Base-by-base conservation (phyloP, 2,797 vertebrate species). In the Carapus acus region DNA sequence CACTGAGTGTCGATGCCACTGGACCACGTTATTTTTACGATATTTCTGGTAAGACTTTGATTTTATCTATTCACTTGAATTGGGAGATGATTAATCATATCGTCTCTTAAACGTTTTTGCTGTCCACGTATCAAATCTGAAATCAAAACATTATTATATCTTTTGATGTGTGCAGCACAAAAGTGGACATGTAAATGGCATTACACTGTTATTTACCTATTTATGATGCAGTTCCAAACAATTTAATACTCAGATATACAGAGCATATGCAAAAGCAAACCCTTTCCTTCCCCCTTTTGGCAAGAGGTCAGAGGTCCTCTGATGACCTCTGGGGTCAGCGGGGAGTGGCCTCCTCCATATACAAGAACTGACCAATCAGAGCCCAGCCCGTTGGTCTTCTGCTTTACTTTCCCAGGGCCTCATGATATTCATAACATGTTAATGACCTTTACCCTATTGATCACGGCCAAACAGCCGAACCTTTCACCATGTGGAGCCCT, bases 401-500 rank as follows among this genome's bases (percentile, higher is more conserved):
- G 44, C 56, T 69, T 67, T 42, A 60, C 74, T 82, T 86, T 88
- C 81, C 80, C 84, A 86, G 62, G 77, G 67, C 73, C 82, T 67
- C 16, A 9, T 61, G 60, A 73, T 83, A 83, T 88, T 88, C 82
- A 85, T 73, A 78, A 78, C 76, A 88, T 86, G 81, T 71, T 87
- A 87, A 88, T 86, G 78, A 83, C 82, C 81, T 77, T 83, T 76
- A 81, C 67, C 71, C 63, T 79, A 86, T 84, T 81, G 85, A 85
- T 85, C 71, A 59, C 47, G 62, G 43, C 69, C 76, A 40, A 65
- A 58, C 65, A 70, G 57, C 72, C 52, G 62, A 64, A 76, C 76
- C 70, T 59, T 73, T 34, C 40, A 73, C 70, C 77, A 66, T 74
- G 69, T 71, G 72, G 60, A 64, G 61, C 54, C 61, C 59, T 38